These are phyloP conservation scores for Rhinatrema bivittatum DNA, from an alignment of 2,797 vertebrate genomes.

Conservation along the genomic window DNA sequence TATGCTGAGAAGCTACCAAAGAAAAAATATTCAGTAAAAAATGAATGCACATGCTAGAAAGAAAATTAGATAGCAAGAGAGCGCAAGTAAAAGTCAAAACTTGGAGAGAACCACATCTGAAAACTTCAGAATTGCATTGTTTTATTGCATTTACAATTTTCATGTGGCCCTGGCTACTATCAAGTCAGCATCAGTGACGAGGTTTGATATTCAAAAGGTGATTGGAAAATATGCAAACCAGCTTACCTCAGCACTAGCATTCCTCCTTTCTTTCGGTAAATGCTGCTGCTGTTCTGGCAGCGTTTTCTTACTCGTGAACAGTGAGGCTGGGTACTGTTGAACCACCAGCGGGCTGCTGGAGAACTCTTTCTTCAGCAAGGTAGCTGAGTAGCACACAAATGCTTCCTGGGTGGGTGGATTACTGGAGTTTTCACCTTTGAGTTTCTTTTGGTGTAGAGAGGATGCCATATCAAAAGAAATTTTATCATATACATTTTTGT, in stretches of 20 bases:
- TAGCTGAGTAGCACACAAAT: not conserved
- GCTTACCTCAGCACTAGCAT: not conserved
- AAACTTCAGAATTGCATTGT: too few relatives aligned
- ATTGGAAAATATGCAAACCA: too few relatives aligned
- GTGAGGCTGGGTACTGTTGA: conserved; percentile 4
- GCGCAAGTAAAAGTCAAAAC: too few relatives aligned
- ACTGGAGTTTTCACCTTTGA: not conserved
- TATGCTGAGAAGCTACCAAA: too few relatives aligned
- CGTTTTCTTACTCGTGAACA: not conserved
- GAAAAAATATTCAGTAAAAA: too few relatives aligned
- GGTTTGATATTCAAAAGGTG: too few relatives aligned
- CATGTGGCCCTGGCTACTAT: too few relatives aligned
- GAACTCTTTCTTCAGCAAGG: not conserved
- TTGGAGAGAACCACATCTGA: too few relatives aligned
- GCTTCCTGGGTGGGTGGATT: not conserved
- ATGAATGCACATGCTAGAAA: too few relatives aligned
- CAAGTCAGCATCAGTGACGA: too few relatives aligned
- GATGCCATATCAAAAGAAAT: conserved; percentile 27
- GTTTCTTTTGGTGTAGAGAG: not conserved
- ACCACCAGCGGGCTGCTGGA: not conserved
- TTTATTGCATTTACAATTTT: too few relatives aligned
- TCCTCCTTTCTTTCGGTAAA: not conserved
- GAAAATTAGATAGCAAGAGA: too few relatives aligned
- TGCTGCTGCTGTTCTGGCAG: not conserved
- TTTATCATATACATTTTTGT: conserved; percentile 60